Evolutionary conservation across 2,113 vertebrate genomes (phyloP).

Genomic region (Ctenomys sociabilis): DNA sequence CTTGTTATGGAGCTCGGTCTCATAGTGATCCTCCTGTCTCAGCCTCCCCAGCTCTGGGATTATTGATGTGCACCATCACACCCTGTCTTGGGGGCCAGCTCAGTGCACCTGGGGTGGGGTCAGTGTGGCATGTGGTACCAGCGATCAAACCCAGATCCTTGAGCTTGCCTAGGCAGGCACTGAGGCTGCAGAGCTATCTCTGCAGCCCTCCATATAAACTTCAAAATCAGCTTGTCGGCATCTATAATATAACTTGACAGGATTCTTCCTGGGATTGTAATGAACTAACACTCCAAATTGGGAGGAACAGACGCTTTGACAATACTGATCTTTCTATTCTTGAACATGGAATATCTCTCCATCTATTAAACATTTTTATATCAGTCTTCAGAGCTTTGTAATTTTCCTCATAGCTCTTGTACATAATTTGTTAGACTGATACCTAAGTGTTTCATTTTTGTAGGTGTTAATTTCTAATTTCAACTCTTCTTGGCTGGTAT

Average conservation of each 20-base stretch:
- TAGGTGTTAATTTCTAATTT: background rate
- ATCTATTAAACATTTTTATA: background rate
- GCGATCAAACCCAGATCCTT: too few species aligned
- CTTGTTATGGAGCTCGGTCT: too few species aligned
- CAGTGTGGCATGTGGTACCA: too few species aligned
- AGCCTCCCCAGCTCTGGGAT: too few species aligned
- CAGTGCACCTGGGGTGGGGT: too few species aligned
- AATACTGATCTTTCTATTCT: background rate
- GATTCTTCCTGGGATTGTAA: background rate
- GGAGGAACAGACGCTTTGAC: background rate
- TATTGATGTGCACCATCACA: too few species aligned
- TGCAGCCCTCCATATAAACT: background rate
- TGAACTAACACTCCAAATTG: background rate
- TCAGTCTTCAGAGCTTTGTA: background rate
- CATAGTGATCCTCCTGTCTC: too few species aligned
- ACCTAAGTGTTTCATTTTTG: background rate
- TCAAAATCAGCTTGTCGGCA: background rate
- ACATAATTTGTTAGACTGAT: background rate
- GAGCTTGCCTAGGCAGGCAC: too few species aligned
- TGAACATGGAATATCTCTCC: background rate
- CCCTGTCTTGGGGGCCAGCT: too few species aligned
- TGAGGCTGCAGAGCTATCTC: too few species aligned
- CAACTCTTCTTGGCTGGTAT: background rate
- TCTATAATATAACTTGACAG: background rate
- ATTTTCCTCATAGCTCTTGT: background rate